These are phyloP conservation scores for Cnemophilus loriae DNA, from an alignment of 2,113 vertebrate species.

Conservation along the genomic window DNA sequence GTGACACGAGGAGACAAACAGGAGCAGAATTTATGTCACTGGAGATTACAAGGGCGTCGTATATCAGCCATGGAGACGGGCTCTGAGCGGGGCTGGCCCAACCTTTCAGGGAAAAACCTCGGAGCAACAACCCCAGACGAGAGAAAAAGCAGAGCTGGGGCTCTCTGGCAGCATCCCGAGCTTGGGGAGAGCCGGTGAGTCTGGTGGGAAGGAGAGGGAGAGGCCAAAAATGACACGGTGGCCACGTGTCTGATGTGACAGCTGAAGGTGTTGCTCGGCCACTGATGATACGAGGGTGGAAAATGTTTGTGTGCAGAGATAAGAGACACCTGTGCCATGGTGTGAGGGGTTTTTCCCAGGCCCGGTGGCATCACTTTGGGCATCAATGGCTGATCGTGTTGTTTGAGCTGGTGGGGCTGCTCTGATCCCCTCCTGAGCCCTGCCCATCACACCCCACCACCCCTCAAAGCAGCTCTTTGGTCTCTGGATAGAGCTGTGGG, in stretches of 20 bases:
- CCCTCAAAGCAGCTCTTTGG: background rate
- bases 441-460: background rate
- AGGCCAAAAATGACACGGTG: rapidly evolving
- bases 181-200: rapidly evolving
- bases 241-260: background rate
- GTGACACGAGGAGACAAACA: conserved; percentile 41
- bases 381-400: background rate
- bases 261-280: background rate
- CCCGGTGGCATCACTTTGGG: background rate
- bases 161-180: background rate
- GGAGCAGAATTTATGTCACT: conserved; percentile 46
- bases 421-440: background rate
- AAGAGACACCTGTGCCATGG: background rate
- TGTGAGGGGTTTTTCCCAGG: rapidly evolving
- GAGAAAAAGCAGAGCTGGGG: background rate
- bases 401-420: background rate
- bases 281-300: rapidly evolving
- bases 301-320: background rate
- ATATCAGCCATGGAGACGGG: background rate
- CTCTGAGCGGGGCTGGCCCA: background rate
- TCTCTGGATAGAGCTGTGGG: background rate
- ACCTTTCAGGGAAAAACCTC: background rate
- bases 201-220: background rate
- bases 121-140: background rate
- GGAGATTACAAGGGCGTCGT: conserved; percentile 39